Evolutionary conservation across 2,797 vertebrate genomes (phyloP).

Genomic region (Aeoliscus strigatus): DNA sequence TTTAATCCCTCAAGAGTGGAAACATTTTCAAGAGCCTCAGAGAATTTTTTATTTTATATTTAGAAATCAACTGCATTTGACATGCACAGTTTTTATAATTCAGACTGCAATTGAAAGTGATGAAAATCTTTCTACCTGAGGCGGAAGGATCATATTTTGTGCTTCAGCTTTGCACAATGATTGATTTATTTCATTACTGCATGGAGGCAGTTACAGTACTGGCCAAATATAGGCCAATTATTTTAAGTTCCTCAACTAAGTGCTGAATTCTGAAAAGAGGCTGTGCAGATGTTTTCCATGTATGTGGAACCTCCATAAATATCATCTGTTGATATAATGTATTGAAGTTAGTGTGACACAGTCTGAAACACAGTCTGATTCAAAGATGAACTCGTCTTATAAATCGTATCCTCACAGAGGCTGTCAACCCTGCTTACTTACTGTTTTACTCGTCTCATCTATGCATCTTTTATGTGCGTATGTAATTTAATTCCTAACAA

Average conservation of each 20-base stretch:
- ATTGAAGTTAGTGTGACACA: constrained; percentile 27
- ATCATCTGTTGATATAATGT: constrained; percentile 15
- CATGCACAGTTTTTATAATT: constrained; percentile 27
- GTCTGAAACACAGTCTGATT: constrained; percentile 32
- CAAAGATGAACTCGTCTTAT: constrained; percentile 25
- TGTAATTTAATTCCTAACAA: too few species aligned
- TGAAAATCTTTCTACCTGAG: constrained; percentile 27
- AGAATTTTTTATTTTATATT: constrained; percentile 67
- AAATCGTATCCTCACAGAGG: constrained; percentile 21
- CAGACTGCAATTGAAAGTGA: constrained; percentile 33
- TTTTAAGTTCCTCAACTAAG: constrained; percentile 63
- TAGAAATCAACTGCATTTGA: constrained; percentile 40
- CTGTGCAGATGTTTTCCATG: constrained; percentile 46
- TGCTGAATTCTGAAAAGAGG: constrained; percentile 49
- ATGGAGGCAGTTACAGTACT: constrained; percentile 48
- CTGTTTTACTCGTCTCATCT: not conserved
- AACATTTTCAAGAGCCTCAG: constrained; percentile 63
- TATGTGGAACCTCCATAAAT: constrained; percentile 44
- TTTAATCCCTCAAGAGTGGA: constrained; percentile 65
- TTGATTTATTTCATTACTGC: constrained; percentile 63
- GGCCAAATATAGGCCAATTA: constrained; percentile 70
- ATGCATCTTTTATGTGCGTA: constrained; percentile 23
- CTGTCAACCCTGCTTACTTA: constrained; percentile 3
- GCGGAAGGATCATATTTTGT: constrained; percentile 25
- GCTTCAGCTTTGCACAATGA: constrained; percentile 36